Percentiles rank a stretch among this genome's conserved stretches.
Evolutionary conservation across 2,888 invertebrate species (phyloP).

Genomic region (Brenthis hecate): DNA sequence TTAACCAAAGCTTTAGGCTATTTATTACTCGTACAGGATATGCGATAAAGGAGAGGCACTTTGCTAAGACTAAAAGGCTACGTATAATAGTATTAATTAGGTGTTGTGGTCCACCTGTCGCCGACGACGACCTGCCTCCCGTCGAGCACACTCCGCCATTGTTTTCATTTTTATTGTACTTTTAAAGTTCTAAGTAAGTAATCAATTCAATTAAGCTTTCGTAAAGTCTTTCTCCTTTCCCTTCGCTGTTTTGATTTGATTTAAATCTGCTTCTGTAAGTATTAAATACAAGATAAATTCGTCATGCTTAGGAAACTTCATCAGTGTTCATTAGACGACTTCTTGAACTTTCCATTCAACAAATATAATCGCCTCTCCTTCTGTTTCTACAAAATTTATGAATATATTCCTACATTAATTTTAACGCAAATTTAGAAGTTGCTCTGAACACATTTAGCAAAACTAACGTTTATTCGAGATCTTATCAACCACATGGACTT

Average conservation of each 20-base stretch:
- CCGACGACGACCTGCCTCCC: neutral
- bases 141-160: no score
- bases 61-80: neutral
- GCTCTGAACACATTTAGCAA: constrained; percentile 1
- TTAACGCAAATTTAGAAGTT: neutral
- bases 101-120: neutral
- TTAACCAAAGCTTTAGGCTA: neutral
- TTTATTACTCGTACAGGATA: neutral
- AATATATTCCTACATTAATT: constrained; percentile 6
- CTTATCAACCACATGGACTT: constrained; percentile 1
- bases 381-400: neutral
- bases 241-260: no score
- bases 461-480: constrained; percentile 11
- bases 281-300: no score
- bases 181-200: no score
- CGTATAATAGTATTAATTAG: constrained; percentile 11
- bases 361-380: neutral
- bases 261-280: no score
- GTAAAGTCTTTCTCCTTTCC: no score
- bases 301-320: neutral
- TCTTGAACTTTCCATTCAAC: neutral
- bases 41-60: neutral
- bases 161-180: no score
- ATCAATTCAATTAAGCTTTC: no score
- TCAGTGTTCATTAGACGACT: neutral